A percentile compares a stretch with the other conserved stretches of the same genome.
Evolutionary conservation across 92 coral and sea anemone genomes (phyloP).

Genomic region (Anthopleura xanthogrammica): DNA sequence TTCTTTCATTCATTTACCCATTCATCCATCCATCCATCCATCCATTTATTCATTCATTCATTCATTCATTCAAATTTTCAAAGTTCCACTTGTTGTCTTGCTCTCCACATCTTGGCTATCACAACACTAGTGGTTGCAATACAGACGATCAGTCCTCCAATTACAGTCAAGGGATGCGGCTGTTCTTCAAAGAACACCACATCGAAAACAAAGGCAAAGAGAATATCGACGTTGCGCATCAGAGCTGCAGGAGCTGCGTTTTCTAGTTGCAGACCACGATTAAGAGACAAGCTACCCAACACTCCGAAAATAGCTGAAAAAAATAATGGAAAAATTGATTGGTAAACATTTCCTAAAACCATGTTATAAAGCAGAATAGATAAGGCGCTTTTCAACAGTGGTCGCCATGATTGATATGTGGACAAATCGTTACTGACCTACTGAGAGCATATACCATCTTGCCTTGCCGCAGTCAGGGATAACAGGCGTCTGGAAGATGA

Average conservation of each 20-base stretch:
- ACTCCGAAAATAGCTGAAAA: slow-evolving; percentile 73
- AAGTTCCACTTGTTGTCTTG: slow-evolving; percentile 3
- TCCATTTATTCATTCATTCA: too few species aligned
- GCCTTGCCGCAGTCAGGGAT: slow-evolving; percentile 76
- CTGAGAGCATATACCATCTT: slow-evolving; percentile 78
- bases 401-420: too few species aligned
- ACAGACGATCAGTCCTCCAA: slow-evolving; percentile 64
- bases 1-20: too few species aligned
- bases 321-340: neutral
- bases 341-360: neutral
- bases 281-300: slow-evolving; percentile 76
- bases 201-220: slow-evolving; percentile 76
- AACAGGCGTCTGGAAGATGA: slow-evolving; percentile 70
- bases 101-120: slow-evolving; percentile 64
- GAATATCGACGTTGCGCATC: slow-evolving; percentile 80
- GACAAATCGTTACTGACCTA: slow-evolving; percentile 46
- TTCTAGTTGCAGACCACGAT: slow-evolving; percentile 82
- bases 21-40: too few species aligned
- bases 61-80: neutral
- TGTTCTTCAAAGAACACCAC: slow-evolving; percentile 57
- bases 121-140: slow-evolving; percentile 72
- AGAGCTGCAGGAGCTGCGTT: slow-evolving; percentile 91
- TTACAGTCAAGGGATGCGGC: slow-evolving; percentile 55
- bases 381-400: too few species aligned
- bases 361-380: neutral